Evolutionary conservation across 2,888 invertebrate genomes (phyloP), one percentile per base, ranked within the genome.

Genomic region (Sphecodes monilicornis): DNA sequence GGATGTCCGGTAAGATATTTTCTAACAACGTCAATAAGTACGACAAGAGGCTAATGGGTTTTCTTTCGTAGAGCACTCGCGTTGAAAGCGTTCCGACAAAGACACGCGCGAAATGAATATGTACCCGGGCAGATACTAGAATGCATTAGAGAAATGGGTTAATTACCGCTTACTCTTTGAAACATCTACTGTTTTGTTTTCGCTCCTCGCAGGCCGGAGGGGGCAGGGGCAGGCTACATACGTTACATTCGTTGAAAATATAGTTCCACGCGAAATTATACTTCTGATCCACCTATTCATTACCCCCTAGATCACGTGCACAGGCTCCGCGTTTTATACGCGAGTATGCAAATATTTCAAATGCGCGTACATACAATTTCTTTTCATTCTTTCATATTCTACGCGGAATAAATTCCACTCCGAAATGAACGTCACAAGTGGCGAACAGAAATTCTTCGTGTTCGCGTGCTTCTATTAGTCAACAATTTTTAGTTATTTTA

Each of bases 71-170:
- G 22, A 66, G 18, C 32, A 66, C 32, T 36, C 66, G 36, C 32
- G 36, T 22, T 36, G 66, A 39, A 68, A 68, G 32, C 41, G 50
- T 29, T 5, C 32, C 26, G 32, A n/a, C 57, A 46, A 54, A 43
- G 36, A 70, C 46, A 39, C n/a, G 26, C 64, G 71, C 71, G 54
- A 66, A 43, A 66, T 46, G 66, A 66, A 66, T 66, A 66, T 36
- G 66, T 22, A 32, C 22, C 32, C 66, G 66, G 32, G 10, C 66
- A 32, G 32, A 66, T 66, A 32, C 22, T 43, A 50, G 54, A 29
- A 43, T 26, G 22, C 79, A 81, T 77, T 80, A 66, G 77, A 64
- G 71, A 80, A 77, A 50, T 80, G 36, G 77, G 71, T 70, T 80
- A 72, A 77, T 77, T 72, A 64, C 66, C 22, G 71, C 76, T 54